phyloP scores from a whole-genome alignment of 1,140 invertebrate species.

The Choristoneura fumiferana region DNA sequence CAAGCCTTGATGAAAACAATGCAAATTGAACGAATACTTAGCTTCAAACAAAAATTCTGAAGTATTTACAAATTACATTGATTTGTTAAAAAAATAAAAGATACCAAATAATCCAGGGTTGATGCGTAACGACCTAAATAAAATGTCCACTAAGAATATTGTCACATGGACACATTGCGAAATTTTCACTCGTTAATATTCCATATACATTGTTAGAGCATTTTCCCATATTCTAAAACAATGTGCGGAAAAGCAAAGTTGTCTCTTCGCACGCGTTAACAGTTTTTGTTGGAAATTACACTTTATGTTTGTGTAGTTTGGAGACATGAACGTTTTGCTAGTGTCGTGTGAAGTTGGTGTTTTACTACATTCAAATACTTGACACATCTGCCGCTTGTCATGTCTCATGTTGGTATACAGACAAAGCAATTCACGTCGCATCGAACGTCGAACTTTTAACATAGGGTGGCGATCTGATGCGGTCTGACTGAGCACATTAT shows the following conservation, averaged over 20 bases:
- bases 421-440: background rate
- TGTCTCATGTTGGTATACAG: conserved; percentile 4
- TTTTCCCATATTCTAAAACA: conserved; percentile 36
- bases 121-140: conserved; percentile 21
- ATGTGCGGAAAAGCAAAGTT: conserved; percentile 26
- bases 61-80: too few relatives aligned
- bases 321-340: background rate
- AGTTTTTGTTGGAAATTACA: background rate
- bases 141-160: conserved; percentile 20
- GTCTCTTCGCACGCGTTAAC: background rate
- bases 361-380: conserved; percentile 15
- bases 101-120: background rate
- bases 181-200: conserved; percentile 34
- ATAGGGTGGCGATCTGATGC: conserved; percentile 3
- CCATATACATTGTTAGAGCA: conserved; percentile 31
- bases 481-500: background rate
- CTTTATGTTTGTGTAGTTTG: background rate
- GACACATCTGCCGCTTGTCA: conserved; percentile 14
- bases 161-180: conserved; percentile 24
- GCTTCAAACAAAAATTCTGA: background rate
- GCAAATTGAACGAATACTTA: background rate
- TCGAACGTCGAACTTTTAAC: conserved; percentile 15
- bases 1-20: conserved; percentile 11
- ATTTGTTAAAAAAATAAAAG: too few relatives aligned
- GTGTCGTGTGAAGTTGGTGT: conserved; percentile 2